Evolutionary conservation across 2,797 vertebrate species (phyloP), one percentile per base, ranked within the genome.

Genomic region (Helicolenus hilgendorfi): DNA sequence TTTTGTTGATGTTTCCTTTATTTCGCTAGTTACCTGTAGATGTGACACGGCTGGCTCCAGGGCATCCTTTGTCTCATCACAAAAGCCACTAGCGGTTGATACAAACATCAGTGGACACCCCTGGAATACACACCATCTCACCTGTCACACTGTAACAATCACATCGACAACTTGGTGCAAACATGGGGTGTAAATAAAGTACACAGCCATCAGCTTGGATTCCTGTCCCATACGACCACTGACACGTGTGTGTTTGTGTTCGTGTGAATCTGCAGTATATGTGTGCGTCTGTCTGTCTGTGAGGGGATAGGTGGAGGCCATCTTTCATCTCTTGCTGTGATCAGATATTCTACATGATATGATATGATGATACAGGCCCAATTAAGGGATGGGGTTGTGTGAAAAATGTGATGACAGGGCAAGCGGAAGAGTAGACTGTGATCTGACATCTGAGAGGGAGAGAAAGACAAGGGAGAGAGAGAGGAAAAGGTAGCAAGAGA

Each of bases 291-390:
- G 68, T 86, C 75, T 91, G 83, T 88, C 83, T 90, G 81, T n/a
- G 77, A 69, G 85, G 82, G 84, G 81, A 92, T 89, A 92, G 92
- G 94, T 94, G 91, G 92, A 94, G 93, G 92, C 93, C 91, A 94
- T 96, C 92, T 92, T 95, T 96, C 94, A 95, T 96, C 90, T 89
- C 73, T 80, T 33, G 79, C 92, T 95, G 85, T 94, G 93, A 94
- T 94, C 95, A 94, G 91, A 89, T 94, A 94, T 93, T 94, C 90
- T 95, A 87, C 94, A 95, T 92, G 94, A 95, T 95, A 96, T 94
- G 95, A 96, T 96, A 94, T 95, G 96, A 96, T 95, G 96, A 96
- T 96, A 95, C 95, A 96, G 94, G 89, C 80, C 96, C 96, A 96
- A 97, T 97, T 97, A 97, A 95, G 88, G 92, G 94, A 94, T 93